phyloP scores from a whole-genome alignment of 2,797 vertebrate species.

The Tangara arthus region DNA sequence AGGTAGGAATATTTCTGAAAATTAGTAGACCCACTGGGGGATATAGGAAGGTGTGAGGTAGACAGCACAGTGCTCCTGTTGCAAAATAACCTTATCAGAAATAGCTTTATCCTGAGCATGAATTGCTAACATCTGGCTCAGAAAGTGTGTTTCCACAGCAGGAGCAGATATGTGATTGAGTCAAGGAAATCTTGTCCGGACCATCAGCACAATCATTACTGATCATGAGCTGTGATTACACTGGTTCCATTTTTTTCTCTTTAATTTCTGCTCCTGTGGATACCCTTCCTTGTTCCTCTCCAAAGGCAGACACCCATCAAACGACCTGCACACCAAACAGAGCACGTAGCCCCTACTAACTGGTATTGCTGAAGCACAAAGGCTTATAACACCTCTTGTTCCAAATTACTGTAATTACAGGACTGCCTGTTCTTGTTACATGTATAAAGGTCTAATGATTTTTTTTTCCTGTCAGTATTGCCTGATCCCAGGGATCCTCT shows the following conservation, averaged over 20 bases:
- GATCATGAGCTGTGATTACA: background rate
- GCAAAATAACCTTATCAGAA: background rate
- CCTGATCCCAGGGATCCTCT: background rate
- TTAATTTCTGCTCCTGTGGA: background rate
- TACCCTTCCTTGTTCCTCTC: background rate
- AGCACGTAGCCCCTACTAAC: background rate
- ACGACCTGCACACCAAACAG: accelerated
- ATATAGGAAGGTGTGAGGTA: background rate
- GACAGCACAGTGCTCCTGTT: background rate
- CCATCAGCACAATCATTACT: background rate
- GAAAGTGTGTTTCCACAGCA: background rate
- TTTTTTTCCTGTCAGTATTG: background rate
- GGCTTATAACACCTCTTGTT: background rate
- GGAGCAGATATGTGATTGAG: background rate
- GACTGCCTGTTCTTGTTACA: background rate
- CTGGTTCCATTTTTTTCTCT: background rate
- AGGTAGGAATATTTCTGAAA: background rate
- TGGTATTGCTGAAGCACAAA: background rate
- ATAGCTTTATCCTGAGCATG: background rate
- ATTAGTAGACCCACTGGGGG: background rate
- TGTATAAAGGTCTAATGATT: background rate
- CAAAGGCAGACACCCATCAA: background rate
- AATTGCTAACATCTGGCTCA: background rate
- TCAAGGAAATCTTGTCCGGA: background rate
- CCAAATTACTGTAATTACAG: background rate